These are phyloP conservation scores for Agonopterix subpropinquella DNA, from an alignment of 2,888 invertebrate genomes.

Conservation along the genomic window DNA sequence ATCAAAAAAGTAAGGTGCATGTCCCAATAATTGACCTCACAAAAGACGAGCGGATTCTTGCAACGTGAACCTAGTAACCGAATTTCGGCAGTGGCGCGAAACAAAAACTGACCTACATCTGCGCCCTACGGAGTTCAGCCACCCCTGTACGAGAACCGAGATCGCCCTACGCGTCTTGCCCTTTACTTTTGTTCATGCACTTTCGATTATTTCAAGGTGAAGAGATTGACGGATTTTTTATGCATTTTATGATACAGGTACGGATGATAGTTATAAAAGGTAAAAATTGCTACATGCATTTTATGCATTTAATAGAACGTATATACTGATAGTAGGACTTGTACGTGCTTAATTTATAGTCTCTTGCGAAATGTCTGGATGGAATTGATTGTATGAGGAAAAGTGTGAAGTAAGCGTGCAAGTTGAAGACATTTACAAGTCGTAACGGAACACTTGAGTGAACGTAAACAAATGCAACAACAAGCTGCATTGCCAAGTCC, in stretches of 20 bases:
- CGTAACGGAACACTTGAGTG: slow-evolving; percentile 11
- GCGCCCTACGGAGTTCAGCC: slow-evolving; percentile 63
- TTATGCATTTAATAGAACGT: too few relatives aligned
- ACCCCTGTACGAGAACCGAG: slow-evolving; percentile 36
- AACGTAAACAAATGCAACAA: slow-evolving; percentile 47
- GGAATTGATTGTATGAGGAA: slow-evolving; percentile 6
- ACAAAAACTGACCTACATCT: slow-evolving; percentile 75
- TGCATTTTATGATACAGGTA: too few relatives aligned
- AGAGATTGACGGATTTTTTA: background rate
- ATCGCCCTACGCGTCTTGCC: slow-evolving; percentile 58
- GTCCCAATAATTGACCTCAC: slow-evolving; percentile 28
- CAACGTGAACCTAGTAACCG: slow-evolving; percentile 65
- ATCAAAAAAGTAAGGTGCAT: slow-evolving; percentile 20
- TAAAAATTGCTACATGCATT: too few relatives aligned
- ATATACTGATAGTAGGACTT: background rate
- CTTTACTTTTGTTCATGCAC: slow-evolving; percentile 47
- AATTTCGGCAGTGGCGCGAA: slow-evolving; percentile 70
- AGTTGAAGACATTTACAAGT: slow-evolving; percentile 22
- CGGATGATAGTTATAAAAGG: too few relatives aligned
- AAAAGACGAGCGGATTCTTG: slow-evolving; percentile 29
- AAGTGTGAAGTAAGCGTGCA: slow-evolving; percentile 23
- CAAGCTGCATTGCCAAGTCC: slow-evolving; percentile 30
- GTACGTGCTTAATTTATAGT: background rate
- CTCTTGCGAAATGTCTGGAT: background rate
- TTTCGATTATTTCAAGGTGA: slow-evolving; percentile 51